A percentile compares a stretch with the other conserved stretches of the same genome.
These are phyloP conservation scores for Mohoua ochrocephala DNA, from an alignment of 2,113 vertebrate species.

Conservation along the genomic window DNA sequence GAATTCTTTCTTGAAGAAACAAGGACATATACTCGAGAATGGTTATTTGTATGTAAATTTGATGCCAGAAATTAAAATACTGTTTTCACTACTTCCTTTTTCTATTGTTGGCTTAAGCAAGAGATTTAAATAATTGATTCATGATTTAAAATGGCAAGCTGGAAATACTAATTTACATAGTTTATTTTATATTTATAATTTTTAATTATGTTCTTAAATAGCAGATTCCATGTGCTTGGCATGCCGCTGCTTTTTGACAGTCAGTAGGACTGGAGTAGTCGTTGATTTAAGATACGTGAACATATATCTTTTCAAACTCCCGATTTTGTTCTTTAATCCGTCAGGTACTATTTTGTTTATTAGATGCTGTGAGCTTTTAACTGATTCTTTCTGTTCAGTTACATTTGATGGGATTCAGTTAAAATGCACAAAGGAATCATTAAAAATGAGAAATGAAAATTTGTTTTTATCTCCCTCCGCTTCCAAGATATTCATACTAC, in stretches of 20 bases:
- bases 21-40: neutral
- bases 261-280: neutral
- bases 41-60: neutral
- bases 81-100: neutral
- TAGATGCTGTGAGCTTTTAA: neutral
- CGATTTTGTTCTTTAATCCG: neutral
- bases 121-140: neutral
- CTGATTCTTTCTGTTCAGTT: neutral
- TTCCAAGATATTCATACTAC: neutral
- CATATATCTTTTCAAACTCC: neutral
- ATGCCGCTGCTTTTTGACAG: neutral
- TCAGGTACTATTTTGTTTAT: neutral
- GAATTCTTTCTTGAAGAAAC: neutral
- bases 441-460: neutral
- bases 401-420: neutral
- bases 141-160: neutral
- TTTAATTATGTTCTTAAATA: neutral
- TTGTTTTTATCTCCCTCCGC: neutral
- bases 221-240: neutral
- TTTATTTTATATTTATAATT: neutral
- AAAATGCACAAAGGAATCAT: neutral
- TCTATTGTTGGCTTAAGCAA: neutral
- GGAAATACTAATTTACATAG: neutral
- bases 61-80: neutral
- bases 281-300: neutral